Evolutionary conservation across 2,888 invertebrate species (phyloP).

Genomic region (Unio pictorum): DNA sequence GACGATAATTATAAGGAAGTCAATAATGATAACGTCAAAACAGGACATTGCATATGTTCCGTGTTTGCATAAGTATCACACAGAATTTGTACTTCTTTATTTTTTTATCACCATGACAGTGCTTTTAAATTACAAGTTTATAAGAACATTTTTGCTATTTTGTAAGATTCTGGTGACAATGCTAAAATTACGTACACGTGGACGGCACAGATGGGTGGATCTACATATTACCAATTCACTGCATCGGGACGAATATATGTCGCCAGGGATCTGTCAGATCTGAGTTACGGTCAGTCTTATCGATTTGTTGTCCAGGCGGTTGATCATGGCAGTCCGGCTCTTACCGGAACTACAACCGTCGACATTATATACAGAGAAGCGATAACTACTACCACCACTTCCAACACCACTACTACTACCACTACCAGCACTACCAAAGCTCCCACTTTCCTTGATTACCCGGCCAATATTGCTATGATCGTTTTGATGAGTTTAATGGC

Average conservation of each 20-base stretch:
- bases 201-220: conserved; percentile 2
- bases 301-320: conserved; percentile 26
- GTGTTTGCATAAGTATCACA: not conserved
- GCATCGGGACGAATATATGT: conserved; percentile 9
- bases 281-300: conserved; percentile 25
- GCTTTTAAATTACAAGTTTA: no score
- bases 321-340: conserved; percentile 28
- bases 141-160: no score
- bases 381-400: conserved; percentile 1
- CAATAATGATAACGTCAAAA: no score
- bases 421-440: not conserved
- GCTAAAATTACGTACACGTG: conserved; percentile 16
- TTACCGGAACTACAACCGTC: conserved; percentile 24
- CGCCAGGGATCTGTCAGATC: conserved; percentile 6
- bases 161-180: conserved; percentile 22
- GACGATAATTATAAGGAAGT: no score
- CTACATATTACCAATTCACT: conserved; percentile 11
- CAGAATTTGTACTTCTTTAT: not conserved
- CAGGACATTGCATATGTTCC: no score
- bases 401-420: not conserved
- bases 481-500: conserved; percentile 6
- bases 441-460: conserved; percentile 13
- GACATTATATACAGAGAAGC: conserved; percentile 27
- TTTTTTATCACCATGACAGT: no score
- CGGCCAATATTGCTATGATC: conserved; percentile 11